Evolutionary conservation across 2,797 vertebrate genomes (phyloP).

Genomic region (Masticophis lateralis): DNA sequence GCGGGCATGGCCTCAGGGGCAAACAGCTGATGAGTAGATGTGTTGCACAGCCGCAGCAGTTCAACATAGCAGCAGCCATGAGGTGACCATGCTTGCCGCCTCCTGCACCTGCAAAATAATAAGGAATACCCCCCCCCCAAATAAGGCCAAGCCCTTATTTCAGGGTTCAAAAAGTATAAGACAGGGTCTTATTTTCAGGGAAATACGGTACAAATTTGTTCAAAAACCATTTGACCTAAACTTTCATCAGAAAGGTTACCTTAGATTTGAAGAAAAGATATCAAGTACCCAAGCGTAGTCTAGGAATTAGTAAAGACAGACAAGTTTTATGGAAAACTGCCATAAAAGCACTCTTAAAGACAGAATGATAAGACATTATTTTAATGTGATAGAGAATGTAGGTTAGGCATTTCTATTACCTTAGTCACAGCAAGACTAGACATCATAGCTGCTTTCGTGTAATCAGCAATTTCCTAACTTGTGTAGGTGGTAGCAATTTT

Average conservation of each 20-base stretch:
- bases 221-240: not conserved
- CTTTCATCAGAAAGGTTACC: not conserved
- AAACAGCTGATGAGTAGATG: too few species aligned
- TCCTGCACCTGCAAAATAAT: too few species aligned
- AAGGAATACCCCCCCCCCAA: too few species aligned
- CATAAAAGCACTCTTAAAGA: not conserved
- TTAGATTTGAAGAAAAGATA: not conserved
- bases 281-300: not conserved
- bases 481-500: conserved; percentile 30
- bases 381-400: conserved; percentile 16
- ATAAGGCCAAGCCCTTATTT: too few species aligned
- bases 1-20: too few species aligned
- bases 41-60: too few species aligned
- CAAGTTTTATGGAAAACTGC: not conserved
- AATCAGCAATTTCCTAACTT: conserved; percentile 32
- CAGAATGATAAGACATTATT: conserved; percentile 7
- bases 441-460: conserved; percentile 22
- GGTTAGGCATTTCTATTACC: conserved; percentile 7
- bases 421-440: conserved; percentile 33
- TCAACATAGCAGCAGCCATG: too few species aligned
- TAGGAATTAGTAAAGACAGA: not conserved
- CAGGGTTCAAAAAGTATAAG: too few species aligned
- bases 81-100: too few species aligned
- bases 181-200: too few species aligned
- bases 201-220: not conserved